Base-by-base conservation (phyloP, 1,140 invertebrate species). In the Drosophila tristis region DNA sequence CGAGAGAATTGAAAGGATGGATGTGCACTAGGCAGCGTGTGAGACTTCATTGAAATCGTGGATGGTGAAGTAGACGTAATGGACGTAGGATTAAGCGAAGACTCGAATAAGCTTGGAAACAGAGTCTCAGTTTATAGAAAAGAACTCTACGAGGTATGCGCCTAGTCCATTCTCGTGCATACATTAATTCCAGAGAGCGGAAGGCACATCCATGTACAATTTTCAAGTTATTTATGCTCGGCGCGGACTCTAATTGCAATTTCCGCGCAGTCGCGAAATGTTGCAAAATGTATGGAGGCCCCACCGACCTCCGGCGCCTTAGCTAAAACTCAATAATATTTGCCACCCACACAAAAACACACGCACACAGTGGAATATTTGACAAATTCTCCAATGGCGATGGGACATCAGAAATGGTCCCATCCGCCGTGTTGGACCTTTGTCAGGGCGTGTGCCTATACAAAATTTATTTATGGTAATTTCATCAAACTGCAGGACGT, bases 401-500 rank as follows among this genome's bases (percentile, higher is more conserved):
- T 54, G 13, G 39, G 26, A 58, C 57, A 62, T 70, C 64, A 44
- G 44, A 47, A 68, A 43, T 16, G 16, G 16, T 20, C 42, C 20
- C 56, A 50, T 51, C 35, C 23, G 29, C 47, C 51, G 58, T 50
- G 35, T 35, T 39, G 29, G 49, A 3, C 31, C 23, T 26, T 48
- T 16, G 31, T 9, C 15, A 26, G 20, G 6, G 50, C 16, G 6
- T 15, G 49, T 42, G 39, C 42, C 15, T 29, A 58, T 58, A 26
- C 35, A 73, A 71, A 71, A 86, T 86, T 80, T 84, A 89, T 87
- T 87, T 80, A 87, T 87, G 84, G 76, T 87, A 87, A 87, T 89
- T 84, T 79, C 59, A 72, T 77, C 75, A 87, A 79, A 70, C 58
- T 76, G 63, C 43, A 42, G 16, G 23, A 20, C 51, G 45, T 42